Conservation (phyloP, 2,113 vertebrate species). For the Albula goreensis region DNA sequence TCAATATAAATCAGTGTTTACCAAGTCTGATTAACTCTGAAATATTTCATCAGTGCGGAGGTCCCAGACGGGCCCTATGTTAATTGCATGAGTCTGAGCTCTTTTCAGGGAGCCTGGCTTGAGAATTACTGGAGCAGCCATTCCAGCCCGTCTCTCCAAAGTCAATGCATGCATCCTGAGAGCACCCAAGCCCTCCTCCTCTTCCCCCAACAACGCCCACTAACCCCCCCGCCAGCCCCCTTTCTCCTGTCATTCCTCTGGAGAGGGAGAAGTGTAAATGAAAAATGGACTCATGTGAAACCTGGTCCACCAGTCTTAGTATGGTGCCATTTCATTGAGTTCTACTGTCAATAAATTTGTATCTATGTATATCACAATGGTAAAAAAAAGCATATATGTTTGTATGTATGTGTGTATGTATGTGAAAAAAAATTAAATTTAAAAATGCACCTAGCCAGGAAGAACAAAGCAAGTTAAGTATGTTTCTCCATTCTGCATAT, state of each 20-base stretch:
- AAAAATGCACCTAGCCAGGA: too few species aligned
- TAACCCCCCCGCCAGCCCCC: background rate
- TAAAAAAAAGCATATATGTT: too few species aligned
- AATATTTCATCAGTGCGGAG: constrained; percentile 86
- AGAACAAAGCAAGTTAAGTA: too few species aligned
- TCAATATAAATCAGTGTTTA: constrained; percentile 99
- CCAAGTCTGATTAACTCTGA: constrained; percentile 96
- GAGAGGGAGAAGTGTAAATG: constrained; percentile 77
- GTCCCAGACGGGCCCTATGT: constrained; percentile 80
- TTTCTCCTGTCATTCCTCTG: constrained; percentile 56
- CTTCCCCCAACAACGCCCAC: constrained; percentile 16
- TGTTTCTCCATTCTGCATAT: too few species aligned
- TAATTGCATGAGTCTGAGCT: constrained; percentile 76
- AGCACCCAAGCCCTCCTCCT: constrained; percentile 62
- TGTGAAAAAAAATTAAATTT: too few species aligned
- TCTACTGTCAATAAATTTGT: too few species aligned
- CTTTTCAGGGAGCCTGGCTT: constrained; percentile 63
- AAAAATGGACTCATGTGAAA: constrained; percentile 30
- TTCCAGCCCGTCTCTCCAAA: constrained; percentile 72
- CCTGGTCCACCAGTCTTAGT: too few species aligned
- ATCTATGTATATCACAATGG: too few species aligned
- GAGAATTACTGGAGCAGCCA: constrained; percentile 74
- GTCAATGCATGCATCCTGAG: constrained; percentile 79
- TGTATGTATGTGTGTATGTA: too few species aligned
- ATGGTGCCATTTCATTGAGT: too few species aligned